Percentiles rank a stretch among this genome's conserved stretches.
These are phyloP conservation scores for Scotopteryx bipunctaria DNA, from an alignment of 2,888 invertebrate species.

Conservation along the genomic window DNA sequence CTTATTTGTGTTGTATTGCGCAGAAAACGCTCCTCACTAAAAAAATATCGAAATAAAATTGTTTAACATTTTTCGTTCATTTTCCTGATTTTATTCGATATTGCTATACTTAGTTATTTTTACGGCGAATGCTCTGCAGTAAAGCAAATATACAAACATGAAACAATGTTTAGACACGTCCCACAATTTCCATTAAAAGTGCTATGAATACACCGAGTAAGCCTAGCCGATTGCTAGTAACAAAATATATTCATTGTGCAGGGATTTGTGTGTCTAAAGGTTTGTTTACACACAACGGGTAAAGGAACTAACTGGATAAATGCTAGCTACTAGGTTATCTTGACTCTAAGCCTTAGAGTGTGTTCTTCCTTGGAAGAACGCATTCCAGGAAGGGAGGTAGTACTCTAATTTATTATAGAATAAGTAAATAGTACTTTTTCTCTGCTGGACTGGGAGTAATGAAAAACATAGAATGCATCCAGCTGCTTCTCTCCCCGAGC, in stretches of 20 bases:
- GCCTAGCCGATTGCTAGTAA: not conserved
- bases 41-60: not conserved
- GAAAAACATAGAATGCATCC: no score
- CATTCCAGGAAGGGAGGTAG: no score
- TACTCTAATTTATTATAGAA: no score
- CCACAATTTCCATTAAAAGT: slow-evolving; percentile 11
- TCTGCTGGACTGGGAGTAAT: no score
- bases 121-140: slow-evolving; percentile 1
- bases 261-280: not conserved
- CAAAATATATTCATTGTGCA: slow-evolving; percentile 1
- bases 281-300: not conserved
- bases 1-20: not conserved
- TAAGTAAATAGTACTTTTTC: no score
- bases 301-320: no score
- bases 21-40: not conserved
- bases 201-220: not conserved
- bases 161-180: slow-evolving; percentile 4
- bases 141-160: slow-evolving; percentile 2
- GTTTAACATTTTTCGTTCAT: not conserved
- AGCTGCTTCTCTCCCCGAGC: no score
- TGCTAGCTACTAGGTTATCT: no score
- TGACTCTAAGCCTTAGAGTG: no score
- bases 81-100: slow-evolving; percentile 6
- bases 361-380: no score
- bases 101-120: slow-evolving; percentile 3